phyloP scores from a whole-genome alignment of 2,888 invertebrate genomes.

The Leptarthrus brevirostris region DNA sequence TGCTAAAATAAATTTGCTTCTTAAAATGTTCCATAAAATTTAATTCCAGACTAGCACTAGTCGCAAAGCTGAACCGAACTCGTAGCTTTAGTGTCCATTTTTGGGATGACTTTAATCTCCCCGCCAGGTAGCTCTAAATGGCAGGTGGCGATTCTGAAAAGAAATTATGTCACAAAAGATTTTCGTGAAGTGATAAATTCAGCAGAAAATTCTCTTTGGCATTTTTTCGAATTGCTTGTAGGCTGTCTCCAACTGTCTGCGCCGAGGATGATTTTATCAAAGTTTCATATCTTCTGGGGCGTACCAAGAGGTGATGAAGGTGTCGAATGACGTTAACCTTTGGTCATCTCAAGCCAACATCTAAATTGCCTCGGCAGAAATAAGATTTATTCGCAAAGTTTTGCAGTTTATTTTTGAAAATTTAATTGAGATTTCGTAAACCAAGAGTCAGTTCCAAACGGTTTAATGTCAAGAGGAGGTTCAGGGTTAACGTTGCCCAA shows the following conservation, averaged over 20 bases:
- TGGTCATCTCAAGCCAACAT: constrained; percentile 16
- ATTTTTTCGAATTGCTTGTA: constrained; percentile 28
- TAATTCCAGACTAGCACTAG: no score
- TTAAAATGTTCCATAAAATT: no score
- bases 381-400: constrained; percentile 10
- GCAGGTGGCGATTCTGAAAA: constrained; percentile 1
- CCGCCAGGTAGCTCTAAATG: constrained; percentile 7
- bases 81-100: no score
- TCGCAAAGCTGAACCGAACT: no score
- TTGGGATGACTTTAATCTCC: constrained; percentile 22
- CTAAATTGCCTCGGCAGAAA: constrained; percentile 14
- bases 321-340: constrained; percentile 25
- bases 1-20: no score
- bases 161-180: constrained; percentile 38
- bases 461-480: no score
- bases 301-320: constrained; percentile 19
- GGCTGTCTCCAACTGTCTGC: background rate
- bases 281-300: constrained; percentile 5
- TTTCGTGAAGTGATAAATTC: constrained; percentile 33
- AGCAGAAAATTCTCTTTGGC: constrained; percentile 32
- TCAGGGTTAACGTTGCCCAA: no score
- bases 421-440: constrained; percentile 23
- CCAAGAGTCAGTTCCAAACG: no score
- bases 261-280: background rate
- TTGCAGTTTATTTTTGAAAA: constrained; percentile 1